Percentiles rank a stretch among this genome's conserved stretches.
Conservation (phyloP, 64 coral and sea anemone species). For the Montipora efflorescens region DNA sequence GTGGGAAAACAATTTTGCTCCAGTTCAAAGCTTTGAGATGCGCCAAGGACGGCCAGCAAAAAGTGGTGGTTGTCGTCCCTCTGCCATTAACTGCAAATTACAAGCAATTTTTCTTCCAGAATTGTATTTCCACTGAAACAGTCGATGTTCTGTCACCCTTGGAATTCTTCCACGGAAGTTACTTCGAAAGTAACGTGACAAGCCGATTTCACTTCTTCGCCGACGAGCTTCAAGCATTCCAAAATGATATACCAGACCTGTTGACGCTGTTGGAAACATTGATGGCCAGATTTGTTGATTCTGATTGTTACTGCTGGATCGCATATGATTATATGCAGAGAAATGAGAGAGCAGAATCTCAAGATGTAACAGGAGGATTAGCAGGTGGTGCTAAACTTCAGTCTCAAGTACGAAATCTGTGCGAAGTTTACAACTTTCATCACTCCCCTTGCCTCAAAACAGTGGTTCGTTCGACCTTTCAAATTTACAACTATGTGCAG, state of each 20-base stretch:
- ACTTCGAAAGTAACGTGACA: not conserved
- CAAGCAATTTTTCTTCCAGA: not conserved
- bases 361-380: not conserved
- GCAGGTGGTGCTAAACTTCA: not conserved
- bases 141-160: not conserved
- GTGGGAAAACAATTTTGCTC: conserved; percentile 44
- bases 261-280: not conserved
- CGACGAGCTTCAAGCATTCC: conserved; percentile 12
- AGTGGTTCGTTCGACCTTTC: not conserved
- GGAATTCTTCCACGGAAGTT: not conserved
- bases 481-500: conserved; percentile 10
- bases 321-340: conserved; percentile 48
- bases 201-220: not conserved
- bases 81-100: not conserved
- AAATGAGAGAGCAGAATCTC: not conserved
- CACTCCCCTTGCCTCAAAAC: not conserved
- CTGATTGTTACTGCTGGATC: conserved; percentile 20
- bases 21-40: conserved; percentile 43
- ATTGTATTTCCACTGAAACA: not conserved
- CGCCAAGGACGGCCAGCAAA: not conserved
- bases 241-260: conserved; percentile 9
- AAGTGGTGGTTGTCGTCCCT: conserved; percentile 12
- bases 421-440: not conserved
- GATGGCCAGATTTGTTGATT: not conserved
- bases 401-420: not conserved